Percentiles rank a stretch among this genome's conserved stretches.
Conservation (phyloP, 92 coral and sea anemone genomes). For the Siderastrea siderea region DNA sequence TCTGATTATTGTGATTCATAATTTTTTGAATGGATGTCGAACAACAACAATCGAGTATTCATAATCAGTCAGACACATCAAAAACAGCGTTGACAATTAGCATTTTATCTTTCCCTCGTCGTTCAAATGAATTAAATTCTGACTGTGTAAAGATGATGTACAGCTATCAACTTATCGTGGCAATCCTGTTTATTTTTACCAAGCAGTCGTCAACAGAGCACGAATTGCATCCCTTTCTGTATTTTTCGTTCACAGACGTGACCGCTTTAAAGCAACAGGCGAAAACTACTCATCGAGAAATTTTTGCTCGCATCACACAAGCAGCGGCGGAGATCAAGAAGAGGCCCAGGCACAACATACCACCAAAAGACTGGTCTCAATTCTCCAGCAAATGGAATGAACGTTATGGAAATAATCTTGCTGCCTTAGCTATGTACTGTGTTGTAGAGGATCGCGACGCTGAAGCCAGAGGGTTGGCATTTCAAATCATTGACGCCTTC, state of each 20-base stretch:
- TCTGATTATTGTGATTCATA: too few species aligned
- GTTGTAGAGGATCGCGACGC: conserved; percentile 62
- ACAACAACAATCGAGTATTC: too few species aligned
- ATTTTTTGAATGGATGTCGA: too few species aligned
- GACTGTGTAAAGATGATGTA: too few species aligned
- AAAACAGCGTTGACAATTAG: too few species aligned
- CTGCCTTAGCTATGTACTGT: conserved; percentile 74
- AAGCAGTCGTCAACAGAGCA: neutral
- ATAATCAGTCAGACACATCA: too few species aligned
- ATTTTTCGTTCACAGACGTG: conserved; percentile 67
- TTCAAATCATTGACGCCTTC: conserved; percentile 57
- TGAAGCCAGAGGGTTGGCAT: conserved; percentile 62
- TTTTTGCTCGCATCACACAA: conserved; percentile 54
- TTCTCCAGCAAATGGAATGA: conserved; percentile 83
- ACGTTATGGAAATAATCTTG: conserved; percentile 69
- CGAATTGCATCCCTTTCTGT: conserved; percentile 64
- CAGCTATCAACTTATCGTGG: too few species aligned
- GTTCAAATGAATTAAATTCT: too few species aligned
- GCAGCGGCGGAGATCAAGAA: conserved; percentile 54
- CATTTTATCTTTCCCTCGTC: too few species aligned
- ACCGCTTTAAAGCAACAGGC: conserved; percentile 52
- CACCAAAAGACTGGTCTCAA: conserved; percentile 62
- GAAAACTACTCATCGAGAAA: conserved; percentile 65
- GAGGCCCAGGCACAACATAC: conserved; percentile 24
- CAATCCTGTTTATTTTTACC: too few species aligned